phyloP scores from a whole-genome alignment of 2,888 invertebrate genomes.

The Dysmachus trigonus region DNA sequence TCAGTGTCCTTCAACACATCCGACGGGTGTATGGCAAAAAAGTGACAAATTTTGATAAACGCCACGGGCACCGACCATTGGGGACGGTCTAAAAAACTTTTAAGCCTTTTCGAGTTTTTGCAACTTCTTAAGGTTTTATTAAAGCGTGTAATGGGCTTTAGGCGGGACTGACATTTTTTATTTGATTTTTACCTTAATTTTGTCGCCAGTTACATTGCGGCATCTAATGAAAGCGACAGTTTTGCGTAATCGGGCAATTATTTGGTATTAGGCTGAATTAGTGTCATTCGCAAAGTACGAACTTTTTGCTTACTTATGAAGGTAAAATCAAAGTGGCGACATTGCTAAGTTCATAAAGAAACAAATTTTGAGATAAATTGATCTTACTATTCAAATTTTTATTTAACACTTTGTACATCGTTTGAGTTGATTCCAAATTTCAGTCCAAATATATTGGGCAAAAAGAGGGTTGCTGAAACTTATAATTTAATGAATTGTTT shows the following conservation, averaged over 20 bases:
- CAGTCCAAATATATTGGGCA: too few relatives aligned
- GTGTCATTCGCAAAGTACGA: background rate
- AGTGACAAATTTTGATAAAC: conserved; percentile 33
- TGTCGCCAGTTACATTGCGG: background rate
- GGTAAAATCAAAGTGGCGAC: background rate
- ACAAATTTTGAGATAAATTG: background rate
- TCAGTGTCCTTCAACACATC: conserved; percentile 17
- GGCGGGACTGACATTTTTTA: background rate
- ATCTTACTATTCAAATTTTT: too few relatives aligned
- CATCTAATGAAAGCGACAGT: conserved; percentile 3
- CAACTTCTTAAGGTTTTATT: background rate
- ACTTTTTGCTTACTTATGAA: background rate
- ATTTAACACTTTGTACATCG: too few relatives aligned
- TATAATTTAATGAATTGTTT: too few relatives aligned
- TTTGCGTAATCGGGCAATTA: background rate
- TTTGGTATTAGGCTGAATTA: background rate
- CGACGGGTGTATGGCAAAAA: conserved; percentile 7
- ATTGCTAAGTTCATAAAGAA: background rate
- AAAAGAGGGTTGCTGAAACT: too few relatives aligned
- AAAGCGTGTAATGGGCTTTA: conserved; percentile 7
- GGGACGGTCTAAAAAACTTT: background rate
- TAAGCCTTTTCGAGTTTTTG: background rate
- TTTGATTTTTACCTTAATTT: background rate
- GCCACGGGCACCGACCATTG: background rate
- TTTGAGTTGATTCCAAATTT: too few relatives aligned